Conservation (phyloP, 2,797 vertebrate species). For the Manis crassicaudata region DNA sequence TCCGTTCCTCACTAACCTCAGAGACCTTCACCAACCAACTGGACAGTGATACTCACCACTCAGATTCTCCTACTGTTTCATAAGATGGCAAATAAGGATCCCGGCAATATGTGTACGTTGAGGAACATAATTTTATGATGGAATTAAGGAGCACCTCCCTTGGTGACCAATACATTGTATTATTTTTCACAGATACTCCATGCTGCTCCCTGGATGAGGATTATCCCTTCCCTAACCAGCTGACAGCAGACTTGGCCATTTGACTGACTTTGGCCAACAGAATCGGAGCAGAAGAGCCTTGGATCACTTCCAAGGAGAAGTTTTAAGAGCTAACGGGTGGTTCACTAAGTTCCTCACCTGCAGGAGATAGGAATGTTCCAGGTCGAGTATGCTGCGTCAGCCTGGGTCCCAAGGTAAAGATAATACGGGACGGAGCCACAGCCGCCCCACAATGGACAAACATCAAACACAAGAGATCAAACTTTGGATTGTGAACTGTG, state of each 20-base stretch:
- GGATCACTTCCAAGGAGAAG: neutral
- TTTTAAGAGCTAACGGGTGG: neutral
- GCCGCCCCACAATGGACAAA: neutral
- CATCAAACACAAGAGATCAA: neutral
- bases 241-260: neutral
- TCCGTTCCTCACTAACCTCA: neutral
- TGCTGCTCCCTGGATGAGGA: neutral
- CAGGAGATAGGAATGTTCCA: neutral
- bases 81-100: neutral
- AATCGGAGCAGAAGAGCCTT: neutral
- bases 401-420: neutral
- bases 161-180: neutral
- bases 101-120: neutral
- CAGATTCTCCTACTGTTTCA: neutral
- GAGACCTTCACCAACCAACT: neutral
- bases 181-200: neutral
- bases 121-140: neutral
- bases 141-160: neutral
- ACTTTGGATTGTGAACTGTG: neutral
- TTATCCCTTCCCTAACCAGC: neutral
- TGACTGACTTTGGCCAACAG: neutral
- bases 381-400: neutral
- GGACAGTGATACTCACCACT: neutral
- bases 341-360: neutral
- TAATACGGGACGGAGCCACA: neutral